Evolutionary conservation across 2,113 vertebrate genomes (phyloP).

Genomic region (Ceuthmochares aereus): DNA sequence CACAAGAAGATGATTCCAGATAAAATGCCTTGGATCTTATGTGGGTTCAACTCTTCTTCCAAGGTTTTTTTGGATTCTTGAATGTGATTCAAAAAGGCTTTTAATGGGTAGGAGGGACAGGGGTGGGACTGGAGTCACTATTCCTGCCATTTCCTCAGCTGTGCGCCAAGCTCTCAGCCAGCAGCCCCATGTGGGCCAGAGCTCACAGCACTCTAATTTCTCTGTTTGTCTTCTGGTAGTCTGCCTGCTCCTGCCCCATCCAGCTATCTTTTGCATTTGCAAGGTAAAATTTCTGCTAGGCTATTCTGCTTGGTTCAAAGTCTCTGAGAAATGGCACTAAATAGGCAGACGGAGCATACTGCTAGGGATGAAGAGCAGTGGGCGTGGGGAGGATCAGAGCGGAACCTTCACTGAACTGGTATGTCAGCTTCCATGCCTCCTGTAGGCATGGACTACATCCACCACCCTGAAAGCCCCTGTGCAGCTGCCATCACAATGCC

Average conservation of each 20-base stretch:
- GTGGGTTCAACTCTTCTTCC: neutral
- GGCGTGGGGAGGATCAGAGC: neutral
- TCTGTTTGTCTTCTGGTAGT: neutral
- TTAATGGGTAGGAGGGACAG: accelerated
- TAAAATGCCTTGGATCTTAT: neutral
- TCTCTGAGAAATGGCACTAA: neutral
- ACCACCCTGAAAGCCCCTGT: neutral
- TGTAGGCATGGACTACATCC: neutral
- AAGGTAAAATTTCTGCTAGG: neutral
- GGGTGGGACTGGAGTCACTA: neutral
- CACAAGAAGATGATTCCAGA: neutral
- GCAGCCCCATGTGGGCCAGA: neutral
- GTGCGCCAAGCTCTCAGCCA: neutral
- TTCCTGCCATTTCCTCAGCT: neutral
- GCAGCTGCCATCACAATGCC: neutral
- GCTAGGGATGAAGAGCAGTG: neutral
- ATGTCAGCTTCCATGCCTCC: neutral
- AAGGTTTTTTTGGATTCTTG: neutral
- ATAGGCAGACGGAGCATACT: neutral
- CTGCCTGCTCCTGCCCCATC: neutral
- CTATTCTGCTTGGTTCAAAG: neutral
- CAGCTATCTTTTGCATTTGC: neutral
- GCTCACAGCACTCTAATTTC: accelerated
- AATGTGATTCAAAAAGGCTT: neutral
- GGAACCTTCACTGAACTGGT: neutral